A percentile compares a stretch with the other conserved stretches of the same genome.
phyloP scores from a whole-genome alignment of 1,140 invertebrate genomes.

The Halyomorpha halys region DNA sequence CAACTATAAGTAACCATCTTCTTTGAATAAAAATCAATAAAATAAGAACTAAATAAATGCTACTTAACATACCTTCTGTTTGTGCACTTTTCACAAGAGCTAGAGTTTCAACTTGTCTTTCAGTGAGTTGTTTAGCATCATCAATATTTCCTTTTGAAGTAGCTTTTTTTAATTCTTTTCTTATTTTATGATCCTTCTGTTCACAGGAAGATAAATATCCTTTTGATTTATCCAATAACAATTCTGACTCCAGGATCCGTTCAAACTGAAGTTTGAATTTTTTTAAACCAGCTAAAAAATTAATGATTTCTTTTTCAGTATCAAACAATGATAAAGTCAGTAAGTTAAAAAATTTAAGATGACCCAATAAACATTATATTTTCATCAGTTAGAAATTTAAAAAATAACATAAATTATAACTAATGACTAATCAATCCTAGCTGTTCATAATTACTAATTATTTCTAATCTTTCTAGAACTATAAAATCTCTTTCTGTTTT shows the following conservation, averaged over 20 bases:
- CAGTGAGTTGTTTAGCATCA: conserved; percentile 39
- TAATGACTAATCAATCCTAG: too few species aligned
- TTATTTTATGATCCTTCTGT: conserved; percentile 38
- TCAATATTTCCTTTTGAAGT: conserved; percentile 37
- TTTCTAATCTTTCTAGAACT: too few species aligned
- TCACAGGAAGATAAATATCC: conserved; percentile 39
- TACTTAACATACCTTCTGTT: conserved; percentile 38
- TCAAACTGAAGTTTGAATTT: conserved; percentile 43
- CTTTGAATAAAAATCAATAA: conserved; percentile 10
- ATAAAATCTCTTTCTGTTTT: too few species aligned
- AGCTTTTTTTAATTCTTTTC: conserved; percentile 42
- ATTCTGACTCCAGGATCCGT: conserved; percentile 44
- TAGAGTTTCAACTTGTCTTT: conserved; percentile 40
- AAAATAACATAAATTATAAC: too few species aligned
- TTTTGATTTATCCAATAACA: conserved; percentile 39
- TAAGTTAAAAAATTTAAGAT: too few species aligned
- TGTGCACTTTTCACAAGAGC: conserved; percentile 41
- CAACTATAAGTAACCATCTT: neutral
- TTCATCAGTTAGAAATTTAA: too few species aligned
- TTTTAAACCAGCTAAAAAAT: conserved; percentile 38
- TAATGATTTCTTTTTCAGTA: neutral
- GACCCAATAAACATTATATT: too few species aligned
- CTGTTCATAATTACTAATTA: too few species aligned
- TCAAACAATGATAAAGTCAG: too few species aligned
- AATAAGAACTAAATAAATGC: neutral